These are phyloP conservation scores for Strigamia maritima DNA, from an alignment of 2,888 invertebrate species.

Conservation along the genomic window DNA sequence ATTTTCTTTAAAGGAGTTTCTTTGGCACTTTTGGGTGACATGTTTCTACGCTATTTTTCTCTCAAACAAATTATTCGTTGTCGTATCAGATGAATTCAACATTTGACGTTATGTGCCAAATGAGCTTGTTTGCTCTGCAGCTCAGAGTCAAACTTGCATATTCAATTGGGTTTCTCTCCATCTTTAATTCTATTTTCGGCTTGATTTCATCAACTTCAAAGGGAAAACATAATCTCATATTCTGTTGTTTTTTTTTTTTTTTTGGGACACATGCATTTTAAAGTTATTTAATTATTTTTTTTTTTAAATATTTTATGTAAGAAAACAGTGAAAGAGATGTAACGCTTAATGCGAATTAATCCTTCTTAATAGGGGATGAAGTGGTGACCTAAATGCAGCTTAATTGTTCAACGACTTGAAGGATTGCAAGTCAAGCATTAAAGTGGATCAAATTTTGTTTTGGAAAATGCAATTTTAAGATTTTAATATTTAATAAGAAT, in stretches of 20 bases:
- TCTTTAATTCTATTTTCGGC: not conserved
- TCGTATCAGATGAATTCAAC: not conserved
- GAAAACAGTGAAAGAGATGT: not conserved
- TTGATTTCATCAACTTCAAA: not conserved
- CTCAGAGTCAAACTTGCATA: not conserved
- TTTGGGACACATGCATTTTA: not conserved
- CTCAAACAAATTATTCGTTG: not conserved
- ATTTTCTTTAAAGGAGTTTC: too few relatives aligned
- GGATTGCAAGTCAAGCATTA: not conserved
- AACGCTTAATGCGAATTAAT: not conserved
- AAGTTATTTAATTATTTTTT: not conserved
- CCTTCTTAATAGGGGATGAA: not conserved
- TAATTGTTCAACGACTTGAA: not conserved
- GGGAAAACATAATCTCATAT: not conserved
- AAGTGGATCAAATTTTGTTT: not conserved
- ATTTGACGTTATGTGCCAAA: not conserved
- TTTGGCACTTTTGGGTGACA: not conserved
- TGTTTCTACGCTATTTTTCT: not conserved
- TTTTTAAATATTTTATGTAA: too few relatives aligned
- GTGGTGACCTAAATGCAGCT: not conserved
- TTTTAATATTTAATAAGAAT: too few relatives aligned
- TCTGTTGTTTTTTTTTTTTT: not conserved
- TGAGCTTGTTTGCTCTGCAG: slow-evolving; percentile 16
- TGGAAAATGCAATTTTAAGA: too few relatives aligned
- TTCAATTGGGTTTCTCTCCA: not conserved